Evolutionary conservation across 2,113 vertebrate genomes (phyloP), one percentile per base, ranked within the genome.

Genomic region (Cisticola juncidis): DNA sequence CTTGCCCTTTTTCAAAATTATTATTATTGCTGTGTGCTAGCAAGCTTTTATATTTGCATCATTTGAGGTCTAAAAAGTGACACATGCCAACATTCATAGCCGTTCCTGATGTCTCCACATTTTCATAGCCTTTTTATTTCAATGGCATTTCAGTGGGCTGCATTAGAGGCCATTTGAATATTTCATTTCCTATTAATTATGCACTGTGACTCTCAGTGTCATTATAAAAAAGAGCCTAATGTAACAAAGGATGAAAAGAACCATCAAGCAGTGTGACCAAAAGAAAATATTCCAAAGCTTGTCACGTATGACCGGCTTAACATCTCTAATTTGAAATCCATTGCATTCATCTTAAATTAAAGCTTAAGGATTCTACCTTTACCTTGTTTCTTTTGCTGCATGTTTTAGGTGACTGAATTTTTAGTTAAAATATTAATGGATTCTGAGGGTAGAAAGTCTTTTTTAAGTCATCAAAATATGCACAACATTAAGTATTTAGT

Each of bases 151-250:
- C 98, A 98, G 98, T 98, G 98, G 98, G 98, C 99, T 99, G 98
- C 99, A 99, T 99, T 99, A 99, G 99, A 98, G 98, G 98, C 99
- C 98, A 99, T 99, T 99, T 99, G 99, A 99, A 99, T 99, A 99
- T 99, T 99, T 99, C 99, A 99, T 99, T 99, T 99, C 99, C 99
- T 99, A 99, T 99, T 99, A 99, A 99, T 99, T 99, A 99, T 99
- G 99, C 99, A 99, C 99, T 99, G 99, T 99, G 99, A 99, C 99
- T 99, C 99, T 99, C 98, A 99, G 98, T 99, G 99, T 99, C 99
- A 99, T 99, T 99, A 99, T 98, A 99, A 98, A 98, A 99, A 99
- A 98, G 98, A 98, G 97, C 99, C 98, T 99, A 99, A 99, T 98
- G 98, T 99, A 99, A 99, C 99, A 99, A 99, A 99, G 99, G 99